A percentile compares a stretch with the other conserved stretches of the same genome.
These are phyloP conservation scores for Psittacula derbiana DNA, from an alignment of 2,797 vertebrate species.

Conservation along the genomic window DNA sequence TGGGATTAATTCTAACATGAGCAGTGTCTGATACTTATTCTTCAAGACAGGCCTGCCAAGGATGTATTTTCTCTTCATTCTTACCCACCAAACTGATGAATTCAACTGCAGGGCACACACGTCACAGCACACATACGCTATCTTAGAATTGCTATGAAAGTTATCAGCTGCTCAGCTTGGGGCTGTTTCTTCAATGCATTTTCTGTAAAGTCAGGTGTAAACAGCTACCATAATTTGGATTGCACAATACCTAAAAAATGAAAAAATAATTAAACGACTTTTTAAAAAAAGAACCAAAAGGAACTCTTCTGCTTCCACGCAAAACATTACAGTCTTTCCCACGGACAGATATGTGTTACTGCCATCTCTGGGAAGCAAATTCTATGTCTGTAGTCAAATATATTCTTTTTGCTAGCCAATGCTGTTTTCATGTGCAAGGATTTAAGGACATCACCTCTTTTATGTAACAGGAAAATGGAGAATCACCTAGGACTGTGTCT, in stretches of 20 bases:
- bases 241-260: neutral
- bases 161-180: neutral
- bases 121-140: neutral
- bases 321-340: neutral
- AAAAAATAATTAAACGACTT: neutral
- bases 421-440: neutral
- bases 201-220: neutral
- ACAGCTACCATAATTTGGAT: neutral
- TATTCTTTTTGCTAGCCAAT: neutral
- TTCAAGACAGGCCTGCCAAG: neutral
- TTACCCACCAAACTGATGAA: neutral
- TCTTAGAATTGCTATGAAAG: neutral
- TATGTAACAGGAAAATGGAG: neutral
- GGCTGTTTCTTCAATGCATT: neutral
- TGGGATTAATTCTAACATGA: neutral
- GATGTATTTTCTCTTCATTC: neutral
- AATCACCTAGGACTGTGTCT: neutral
- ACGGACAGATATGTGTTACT: neutral
- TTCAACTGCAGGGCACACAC: accelerated
- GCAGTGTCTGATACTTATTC: neutral
- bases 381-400: neutral
- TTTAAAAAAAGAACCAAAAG: neutral
- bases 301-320: neutral
- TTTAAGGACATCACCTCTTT: neutral
- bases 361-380: neutral